Evolutionary conservation across 2,113 vertebrate species (phyloP).

Genomic region (Scatophagus argus): DNA sequence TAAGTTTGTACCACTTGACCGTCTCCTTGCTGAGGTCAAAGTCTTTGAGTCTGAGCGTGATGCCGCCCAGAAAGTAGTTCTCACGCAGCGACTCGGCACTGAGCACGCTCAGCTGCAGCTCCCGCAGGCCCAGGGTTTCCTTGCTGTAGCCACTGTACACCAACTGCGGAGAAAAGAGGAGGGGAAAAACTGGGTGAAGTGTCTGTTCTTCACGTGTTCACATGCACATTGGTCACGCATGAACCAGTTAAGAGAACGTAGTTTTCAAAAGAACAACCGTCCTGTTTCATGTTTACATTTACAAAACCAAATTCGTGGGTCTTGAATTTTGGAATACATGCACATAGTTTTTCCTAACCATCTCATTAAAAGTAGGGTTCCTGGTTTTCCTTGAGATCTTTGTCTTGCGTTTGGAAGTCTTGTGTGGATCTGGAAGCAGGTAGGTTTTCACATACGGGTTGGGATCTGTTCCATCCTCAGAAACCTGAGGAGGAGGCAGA

Average conservation of each 20-base stretch:
- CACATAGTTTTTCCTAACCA: conserved; percentile 83
- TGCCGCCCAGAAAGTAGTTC: conserved; percentile 95
- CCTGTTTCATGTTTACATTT: background rate
- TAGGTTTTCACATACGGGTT: conserved; percentile 99
- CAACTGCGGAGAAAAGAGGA: conserved; percentile 83
- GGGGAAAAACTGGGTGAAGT: background rate
- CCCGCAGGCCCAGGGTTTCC: conserved; percentile 92
- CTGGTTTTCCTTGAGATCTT: conserved; percentile 96
- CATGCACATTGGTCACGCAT: no score
- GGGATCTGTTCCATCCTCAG: conserved; percentile 94
- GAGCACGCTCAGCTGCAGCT: conserved; percentile 95
- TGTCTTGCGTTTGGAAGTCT: conserved; percentile 98
- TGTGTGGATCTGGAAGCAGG: conserved; percentile 94
- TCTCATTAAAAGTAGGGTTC: conserved; percentile 99
- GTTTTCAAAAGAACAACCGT: no score
- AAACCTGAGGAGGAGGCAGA: conserved; percentile 83
- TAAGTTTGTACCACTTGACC: conserved; percentile 95
- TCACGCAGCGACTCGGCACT: conserved; percentile 96
- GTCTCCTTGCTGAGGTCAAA: conserved; percentile 98
- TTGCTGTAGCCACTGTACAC: conserved; percentile 96
- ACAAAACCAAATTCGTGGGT: background rate
- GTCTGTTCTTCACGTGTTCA: no score
- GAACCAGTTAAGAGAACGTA: no score
- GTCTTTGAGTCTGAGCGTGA: conserved; percentile 94
- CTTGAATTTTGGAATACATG: background rate